Base-by-base conservation (phyloP, 2,888 invertebrate species). In the Orthosia incerta region DNA sequence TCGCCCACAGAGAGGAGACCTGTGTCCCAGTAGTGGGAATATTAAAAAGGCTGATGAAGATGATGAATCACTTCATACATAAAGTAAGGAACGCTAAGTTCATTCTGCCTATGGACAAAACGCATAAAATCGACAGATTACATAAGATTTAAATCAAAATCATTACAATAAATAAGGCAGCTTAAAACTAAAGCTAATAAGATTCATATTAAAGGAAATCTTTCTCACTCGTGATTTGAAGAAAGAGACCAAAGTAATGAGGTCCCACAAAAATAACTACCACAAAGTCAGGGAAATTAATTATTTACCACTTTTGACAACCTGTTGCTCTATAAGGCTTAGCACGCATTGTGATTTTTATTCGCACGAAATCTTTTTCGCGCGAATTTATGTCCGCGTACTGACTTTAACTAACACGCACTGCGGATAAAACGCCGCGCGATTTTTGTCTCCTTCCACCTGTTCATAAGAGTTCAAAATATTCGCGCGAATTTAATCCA, bases 131-230 rank as follows among this genome's bases (percentile, higher is more conserved):
- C 61, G 50, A 61, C 56, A 61, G 45, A 56, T 20, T 51, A 23
- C 15, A 46, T 39, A 74, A 61, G 71, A 56, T 57, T 60, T 20
- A 7, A 71, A 73, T 60, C 15, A 75, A 74, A 67, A 69, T 65
- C 39, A 65, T 64, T 75, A 85, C 72, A 84, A 85, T 78, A 82
- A 86, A 84, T 82, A 82, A 71, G 61, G 65, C 61, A 74, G 53
- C 81, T 85, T 82, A 81, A 20, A 71, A 82, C 79, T 85, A 86
- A 74, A 74, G 62, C 69, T 72, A 74, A 64, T 67, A 80, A 79
- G 78, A 84, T 80, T 77, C 72, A 64, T 77, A 51, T 57, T 51
- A 11, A 63, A 74, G 66, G 55, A 74, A 59, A 62, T 18, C 7
- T 20, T 51, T 71, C 60, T 71, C 73, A 83, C 64, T 71, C 64